phyloP scores from a whole-genome alignment of 2,113 vertebrate species.

The Corvus moneduloides region DNA sequence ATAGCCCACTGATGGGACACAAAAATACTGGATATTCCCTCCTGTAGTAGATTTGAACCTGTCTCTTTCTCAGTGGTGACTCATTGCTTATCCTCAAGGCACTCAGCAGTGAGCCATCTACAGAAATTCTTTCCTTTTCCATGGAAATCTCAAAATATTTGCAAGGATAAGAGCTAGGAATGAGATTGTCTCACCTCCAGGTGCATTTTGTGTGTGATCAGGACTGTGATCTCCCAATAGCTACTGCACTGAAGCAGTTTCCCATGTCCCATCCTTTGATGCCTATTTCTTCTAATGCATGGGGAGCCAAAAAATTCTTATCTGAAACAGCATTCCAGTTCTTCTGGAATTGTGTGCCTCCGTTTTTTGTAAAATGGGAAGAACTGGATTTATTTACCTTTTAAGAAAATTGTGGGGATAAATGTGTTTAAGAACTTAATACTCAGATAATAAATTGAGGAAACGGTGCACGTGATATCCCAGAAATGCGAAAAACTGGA shows the following conservation, averaged over 20 bases:
- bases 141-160: neutral
- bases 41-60: neutral
- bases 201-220: neutral
- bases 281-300: neutral
- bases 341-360: neutral
- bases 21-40: neutral
- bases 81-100: neutral
- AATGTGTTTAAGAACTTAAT: neutral
- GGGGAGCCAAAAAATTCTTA: neutral
- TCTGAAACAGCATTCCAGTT: neutral
- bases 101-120: neutral
- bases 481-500: neutral
- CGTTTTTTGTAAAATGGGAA: neutral
- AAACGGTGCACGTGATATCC: neutral
- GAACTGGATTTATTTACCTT: neutral
- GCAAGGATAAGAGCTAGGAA: neutral
- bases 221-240: neutral
- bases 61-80: neutral
- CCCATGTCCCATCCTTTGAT: neutral
- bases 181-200: neutral
- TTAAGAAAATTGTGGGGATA: neutral
- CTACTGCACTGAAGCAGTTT: neutral
- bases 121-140: neutral
- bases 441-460: neutral
- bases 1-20: neutral